Percentiles rank a stretch among this genome's conserved stretches.
phyloP scores from a whole-genome alignment of 2,113 vertebrate species.

The Silurus asotus region DNA sequence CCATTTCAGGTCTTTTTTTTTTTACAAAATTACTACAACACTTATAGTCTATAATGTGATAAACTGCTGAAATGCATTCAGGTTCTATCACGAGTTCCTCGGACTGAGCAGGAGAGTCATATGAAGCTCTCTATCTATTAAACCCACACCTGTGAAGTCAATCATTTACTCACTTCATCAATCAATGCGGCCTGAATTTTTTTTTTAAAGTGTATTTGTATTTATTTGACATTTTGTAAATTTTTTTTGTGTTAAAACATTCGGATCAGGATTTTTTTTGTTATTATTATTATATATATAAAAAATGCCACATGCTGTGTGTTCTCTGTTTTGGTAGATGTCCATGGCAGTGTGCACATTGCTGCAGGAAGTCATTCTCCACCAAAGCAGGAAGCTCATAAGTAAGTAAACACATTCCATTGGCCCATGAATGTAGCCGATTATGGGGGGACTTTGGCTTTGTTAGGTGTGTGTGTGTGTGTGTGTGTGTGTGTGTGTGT shows the following conservation, averaged over 20 bases:
- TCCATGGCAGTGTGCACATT: not conserved
- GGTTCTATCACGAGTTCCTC: not conserved
- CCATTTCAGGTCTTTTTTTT: conserved; percentile 54
- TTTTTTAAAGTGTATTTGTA: not conserved
- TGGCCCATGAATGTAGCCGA: not conserved
- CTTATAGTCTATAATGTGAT: not conserved
- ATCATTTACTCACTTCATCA: conserved; percentile 38
- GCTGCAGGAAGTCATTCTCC: conserved; percentile 36
- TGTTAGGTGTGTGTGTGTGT: not conserved
- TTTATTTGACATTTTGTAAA: not conserved
- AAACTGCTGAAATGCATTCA: not conserved
- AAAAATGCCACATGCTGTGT: not conserved
- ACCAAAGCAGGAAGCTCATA: conserved; percentile 33
- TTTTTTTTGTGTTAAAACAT: too few relatives aligned
- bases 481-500: not conserved
- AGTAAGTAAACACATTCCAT: conserved; percentile 41
- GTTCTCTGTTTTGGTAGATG: not conserved
- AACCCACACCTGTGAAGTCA: conserved; percentile 7
- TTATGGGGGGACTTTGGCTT: conserved; percentile 30
- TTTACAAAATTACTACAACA: not conserved
- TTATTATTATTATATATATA: not conserved
- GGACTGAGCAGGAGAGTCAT: conserved; percentile 21
- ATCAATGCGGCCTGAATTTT: not conserved
- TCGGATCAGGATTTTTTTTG: not conserved
- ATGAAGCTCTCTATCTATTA: not conserved